Base-by-base conservation (phyloP, 2,113 vertebrate species). In the Anarhynchus alexandrinus region DNA sequence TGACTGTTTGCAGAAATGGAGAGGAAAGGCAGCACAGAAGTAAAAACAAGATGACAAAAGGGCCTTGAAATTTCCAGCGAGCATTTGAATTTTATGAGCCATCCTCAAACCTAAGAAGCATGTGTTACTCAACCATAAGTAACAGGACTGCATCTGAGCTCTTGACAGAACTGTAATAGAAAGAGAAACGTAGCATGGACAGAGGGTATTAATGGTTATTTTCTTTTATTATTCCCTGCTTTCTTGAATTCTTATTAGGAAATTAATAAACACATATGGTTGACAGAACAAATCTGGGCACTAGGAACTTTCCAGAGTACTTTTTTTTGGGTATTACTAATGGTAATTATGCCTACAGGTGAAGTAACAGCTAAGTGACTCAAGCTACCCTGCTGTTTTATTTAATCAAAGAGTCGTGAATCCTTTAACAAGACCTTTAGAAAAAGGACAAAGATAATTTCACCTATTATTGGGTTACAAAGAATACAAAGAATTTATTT, bases 381-480 rank as follows among this genome's bases (percentile, higher is more conserved):
- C 62, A 47, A 83, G 65, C 25, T 96, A 94, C 25, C 61, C 88
- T 88, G 81, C 40, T 77, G n/a, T 88, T 97, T 95, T 96, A 82
- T 96, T 94, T 96, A 96, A 94, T 85, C 69, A 88, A 90, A 87
- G n/a, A 96, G 58, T 69, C 26, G 2, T 91, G 83, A 94, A 49
- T 95, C 18, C 59, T 94, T 91, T 95, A 95, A 91, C 45, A 95
- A 94, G 85, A 91, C 66, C 51, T 91, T 94, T 78, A 86, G n/a
- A 86, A 81, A 81, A 88, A 93, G 42, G 43, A 66, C 40, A 91
- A 93, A 95, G 26, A 96, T 80, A 14, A 13, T 84, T 57, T 88
- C 55, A 69, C 14, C 17, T 82, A 12, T 91, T 77, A 91, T 29
- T 67, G 26, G 3, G 12, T 94, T 94, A 93, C 58, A 86, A 89